Percentiles rank a stretch among this genome's conserved stretches.
Evolutionary conservation across 2,888 invertebrate species (phyloP).

Genomic region (Caenorhabditis sinica): DNA sequence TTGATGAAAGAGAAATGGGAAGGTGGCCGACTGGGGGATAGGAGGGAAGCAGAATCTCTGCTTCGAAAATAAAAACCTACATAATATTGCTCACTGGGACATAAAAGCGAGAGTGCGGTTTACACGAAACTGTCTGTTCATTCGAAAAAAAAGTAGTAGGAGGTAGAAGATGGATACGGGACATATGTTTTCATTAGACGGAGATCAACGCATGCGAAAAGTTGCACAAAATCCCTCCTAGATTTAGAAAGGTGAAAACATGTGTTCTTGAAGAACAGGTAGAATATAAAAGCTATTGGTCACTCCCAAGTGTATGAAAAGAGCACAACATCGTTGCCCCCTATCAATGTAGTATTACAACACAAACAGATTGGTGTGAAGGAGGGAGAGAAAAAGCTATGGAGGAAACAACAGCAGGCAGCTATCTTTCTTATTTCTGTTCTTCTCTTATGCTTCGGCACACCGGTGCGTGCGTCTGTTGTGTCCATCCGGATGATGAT

Average conservation of each 20-base stretch:
- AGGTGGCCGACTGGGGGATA: neutral
- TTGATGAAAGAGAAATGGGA: neutral
- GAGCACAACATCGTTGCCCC: constrained; percentile 18
- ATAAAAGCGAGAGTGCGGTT: neutral
- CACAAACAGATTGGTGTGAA: constrained; percentile 42
- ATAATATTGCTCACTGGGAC: neutral
- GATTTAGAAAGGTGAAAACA: neutral
- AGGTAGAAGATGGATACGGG: neutral
- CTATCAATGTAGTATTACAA: constrained; percentile 51
- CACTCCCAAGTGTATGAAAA: constrained; percentile 4
- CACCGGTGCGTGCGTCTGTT: constrained; percentile 7
- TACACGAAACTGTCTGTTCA: neutral
- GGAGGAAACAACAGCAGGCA: constrained; percentile 7
- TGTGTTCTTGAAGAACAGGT: neutral
- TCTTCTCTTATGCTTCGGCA: constrained; percentile 1
- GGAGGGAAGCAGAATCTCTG: neutral
- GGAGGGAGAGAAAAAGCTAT: constrained; percentile 12
- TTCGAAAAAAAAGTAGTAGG: neutral
- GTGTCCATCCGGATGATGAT: constrained; percentile 34
- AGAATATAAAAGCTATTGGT: constrained; percentile 5
- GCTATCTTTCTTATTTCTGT: constrained; percentile 34
- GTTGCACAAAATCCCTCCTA: no score
- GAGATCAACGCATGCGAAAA: no score
- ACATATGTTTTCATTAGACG: no score
- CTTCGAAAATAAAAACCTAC: constrained; percentile 18